phyloP scores from a whole-genome alignment of 2,797 vertebrate species.

The Periophthalmus magnuspinnatus region DNA sequence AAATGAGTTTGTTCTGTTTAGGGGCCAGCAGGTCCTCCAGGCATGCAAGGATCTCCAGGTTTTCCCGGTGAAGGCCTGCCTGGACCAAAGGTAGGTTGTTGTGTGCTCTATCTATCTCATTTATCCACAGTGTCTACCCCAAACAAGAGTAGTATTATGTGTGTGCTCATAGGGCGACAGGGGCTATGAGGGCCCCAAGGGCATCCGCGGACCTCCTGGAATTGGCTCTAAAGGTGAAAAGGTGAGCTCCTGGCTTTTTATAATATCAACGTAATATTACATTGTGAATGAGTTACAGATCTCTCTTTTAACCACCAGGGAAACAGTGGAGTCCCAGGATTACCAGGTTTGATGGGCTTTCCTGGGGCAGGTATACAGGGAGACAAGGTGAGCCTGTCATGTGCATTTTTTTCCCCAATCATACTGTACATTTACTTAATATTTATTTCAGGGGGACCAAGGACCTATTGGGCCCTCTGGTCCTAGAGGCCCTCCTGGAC shows the following conservation, averaged over 20 bases:
- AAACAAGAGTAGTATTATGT: neutral
- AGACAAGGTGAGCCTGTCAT: slow-evolving; percentile 74
- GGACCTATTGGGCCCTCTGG: slow-evolving; percentile 71
- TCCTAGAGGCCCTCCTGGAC: slow-evolving; percentile 70
- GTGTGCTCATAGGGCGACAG: slow-evolving; percentile 79
- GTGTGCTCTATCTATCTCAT: neutral
- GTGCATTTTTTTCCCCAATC: neutral
- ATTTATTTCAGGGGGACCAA: slow-evolving; percentile 65
- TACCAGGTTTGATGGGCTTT: slow-evolving; percentile 76
- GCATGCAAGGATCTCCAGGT: slow-evolving; percentile 80
- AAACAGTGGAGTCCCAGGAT: slow-evolving; percentile 76
- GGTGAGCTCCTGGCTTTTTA: slow-evolving; percentile 64
- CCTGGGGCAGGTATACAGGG: slow-evolving; percentile 82
- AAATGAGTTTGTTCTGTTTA: slow-evolving; percentile 40
- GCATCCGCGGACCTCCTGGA: slow-evolving; percentile 75
- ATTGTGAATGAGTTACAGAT: neutral
- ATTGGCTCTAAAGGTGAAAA: slow-evolving; percentile 82
- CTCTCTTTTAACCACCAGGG: slow-evolving; percentile 71
- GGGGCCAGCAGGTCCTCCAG: slow-evolving; percentile 79
- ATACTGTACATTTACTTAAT: neutral
- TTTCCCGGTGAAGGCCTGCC: slow-evolving; percentile 81
- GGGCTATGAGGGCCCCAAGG: slow-evolving; percentile 79
- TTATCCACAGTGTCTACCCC: neutral
- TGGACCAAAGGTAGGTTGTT: slow-evolving; percentile 79
- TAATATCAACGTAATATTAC: neutral